A percentile compares a stretch with the other conserved stretches of the same genome.
These are phyloP conservation scores for Eublepharis macularius DNA, from an alignment of 2,113 vertebrate species.

Conservation along the genomic window DNA sequence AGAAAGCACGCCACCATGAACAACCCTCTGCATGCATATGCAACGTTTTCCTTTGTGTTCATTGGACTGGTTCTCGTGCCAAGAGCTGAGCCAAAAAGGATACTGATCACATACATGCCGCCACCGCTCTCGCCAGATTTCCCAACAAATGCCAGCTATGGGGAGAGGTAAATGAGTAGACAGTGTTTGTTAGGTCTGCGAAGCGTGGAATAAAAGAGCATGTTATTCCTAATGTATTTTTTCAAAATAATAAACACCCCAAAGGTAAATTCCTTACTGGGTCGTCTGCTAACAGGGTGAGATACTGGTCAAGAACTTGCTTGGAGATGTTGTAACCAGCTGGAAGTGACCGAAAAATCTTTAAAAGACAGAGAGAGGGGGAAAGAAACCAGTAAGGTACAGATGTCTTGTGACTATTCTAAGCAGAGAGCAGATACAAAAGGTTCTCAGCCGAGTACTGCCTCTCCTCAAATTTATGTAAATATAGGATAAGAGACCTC, in stretches of 20 bases:
- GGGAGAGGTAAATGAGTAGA: neutral
- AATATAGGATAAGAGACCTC: neutral
- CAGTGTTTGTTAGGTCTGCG: neutral
- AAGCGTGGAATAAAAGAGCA: too few species aligned
- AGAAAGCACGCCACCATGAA: neutral
- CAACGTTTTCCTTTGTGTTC: too few species aligned
- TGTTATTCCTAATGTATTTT: neutral
- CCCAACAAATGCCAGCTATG: constrained; percentile 91
- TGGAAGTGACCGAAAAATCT: constrained; percentile 92
- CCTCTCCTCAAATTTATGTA: neutral
- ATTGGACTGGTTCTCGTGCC: accelerated
- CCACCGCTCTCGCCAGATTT: constrained; percentile 93
- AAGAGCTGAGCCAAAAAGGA: constrained; percentile 73
- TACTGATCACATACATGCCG: constrained; percentile 94
- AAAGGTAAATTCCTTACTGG: constrained; percentile 75
- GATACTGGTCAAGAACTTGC: constrained; percentile 92
- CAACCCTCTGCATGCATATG: too few species aligned
- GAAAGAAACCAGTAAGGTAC: accelerated
- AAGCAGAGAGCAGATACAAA: neutral
- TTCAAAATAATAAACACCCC: neutral
- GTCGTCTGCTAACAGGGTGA: constrained; percentile 90
- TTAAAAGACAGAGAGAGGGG: neutral
- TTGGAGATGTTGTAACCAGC: constrained; percentile 88
- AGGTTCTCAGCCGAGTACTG: too few species aligned
- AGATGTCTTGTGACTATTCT: accelerated